Conservation (phyloP, 2,797 vertebrate genomes). For the Melanotaenia parkinsoni region DNA sequence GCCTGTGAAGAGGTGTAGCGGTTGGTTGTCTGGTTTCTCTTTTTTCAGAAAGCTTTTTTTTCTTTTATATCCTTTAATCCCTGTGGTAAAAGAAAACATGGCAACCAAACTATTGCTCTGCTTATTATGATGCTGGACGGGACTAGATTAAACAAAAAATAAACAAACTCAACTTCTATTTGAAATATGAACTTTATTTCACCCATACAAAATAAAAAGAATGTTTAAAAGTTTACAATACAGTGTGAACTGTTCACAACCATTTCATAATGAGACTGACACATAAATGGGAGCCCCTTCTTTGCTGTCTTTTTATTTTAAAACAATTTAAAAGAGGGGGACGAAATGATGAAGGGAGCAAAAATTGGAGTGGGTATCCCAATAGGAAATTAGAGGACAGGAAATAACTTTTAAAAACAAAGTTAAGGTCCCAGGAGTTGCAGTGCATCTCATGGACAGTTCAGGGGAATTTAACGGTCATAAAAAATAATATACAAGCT, state of each 20-base stretch:
- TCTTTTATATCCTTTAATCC: no score
- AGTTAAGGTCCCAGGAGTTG: slow-evolving; percentile 59
- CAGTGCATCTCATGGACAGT: slow-evolving; percentile 37
- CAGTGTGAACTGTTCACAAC: slow-evolving; percentile 76
- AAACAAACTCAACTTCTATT: slow-evolving; percentile 58
- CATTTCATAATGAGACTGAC: slow-evolving; percentile 74
- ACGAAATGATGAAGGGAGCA: slow-evolving; percentile 33
- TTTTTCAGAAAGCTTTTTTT: no score
- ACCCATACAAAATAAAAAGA: slow-evolving; percentile 88
- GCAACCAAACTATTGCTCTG: no score
- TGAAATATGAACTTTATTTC: slow-evolving; percentile 87
- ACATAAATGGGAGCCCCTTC: slow-evolving; percentile 53
- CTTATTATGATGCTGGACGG: no score
- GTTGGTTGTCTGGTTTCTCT: no score
- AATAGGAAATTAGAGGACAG: slow-evolving; percentile 44
- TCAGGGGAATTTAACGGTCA: slow-evolving; percentile 14
- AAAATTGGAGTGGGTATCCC: slow-evolving; percentile 21
- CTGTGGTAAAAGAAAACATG: no score
- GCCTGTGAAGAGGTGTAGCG: no score
- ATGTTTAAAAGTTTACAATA: slow-evolving; percentile 86
- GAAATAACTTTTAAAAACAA: slow-evolving; percentile 73
- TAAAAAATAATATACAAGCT: slow-evolving; percentile 40
- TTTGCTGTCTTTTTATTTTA: slow-evolving; percentile 67
- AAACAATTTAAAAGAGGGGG: slow-evolving; percentile 78
- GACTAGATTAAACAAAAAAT: no score